Evolutionary conservation across 2,797 vertebrate species (phyloP), one percentile per base, ranked within the genome.

Genomic region (Micromesistius poutassou): DNA sequence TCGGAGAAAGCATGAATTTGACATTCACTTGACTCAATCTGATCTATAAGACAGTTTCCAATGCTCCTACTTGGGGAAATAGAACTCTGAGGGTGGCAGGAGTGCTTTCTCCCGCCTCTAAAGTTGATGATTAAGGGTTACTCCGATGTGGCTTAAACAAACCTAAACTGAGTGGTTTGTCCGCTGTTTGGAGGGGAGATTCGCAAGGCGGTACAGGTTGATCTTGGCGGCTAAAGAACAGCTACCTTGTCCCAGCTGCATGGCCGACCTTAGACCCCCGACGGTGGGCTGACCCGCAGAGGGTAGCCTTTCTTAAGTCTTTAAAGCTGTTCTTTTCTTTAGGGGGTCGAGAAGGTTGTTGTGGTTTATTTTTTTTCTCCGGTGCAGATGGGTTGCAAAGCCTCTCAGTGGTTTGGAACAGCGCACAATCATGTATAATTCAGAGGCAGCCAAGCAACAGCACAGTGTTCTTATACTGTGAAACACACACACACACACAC

Each of bases 331-430:
- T 38, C 68, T 76, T 62, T 50, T 30, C n/a, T 16, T 73, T 50
- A 50, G 46, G 46, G 46, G 46, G 5, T 16, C 1, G 46, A 6
- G 46, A 22, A 22, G 5, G 55, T 31, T 79, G 80, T 46, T 40
- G 30, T 42, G 40, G n/a, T n/a, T 12, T 42, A 0, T 55, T 55
- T 42, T 42, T 66, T 66, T 62, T 7, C 14, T 5, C 25, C 66
- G 25, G 66, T 30, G 25, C 30, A 71, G 68, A 71, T 71, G 25
- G 10, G 12, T 31, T 31, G 25, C 68, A 13, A 30, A 30, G 25
- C 68, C 68, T 71, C 68, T 71, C 68, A 71, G 28, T 71, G 28
- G 68, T 71, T 31, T 31, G 68, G 68, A 71, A 71, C 68, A 71
- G 30, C 30, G 30, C 68, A 71, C 28, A 30, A 31, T 30, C 68